Evolutionary conservation across 2,888 invertebrate genomes (phyloP), one percentile per base, ranked within the genome.

Genomic region (Drosophila nr. perissopoda): DNA sequence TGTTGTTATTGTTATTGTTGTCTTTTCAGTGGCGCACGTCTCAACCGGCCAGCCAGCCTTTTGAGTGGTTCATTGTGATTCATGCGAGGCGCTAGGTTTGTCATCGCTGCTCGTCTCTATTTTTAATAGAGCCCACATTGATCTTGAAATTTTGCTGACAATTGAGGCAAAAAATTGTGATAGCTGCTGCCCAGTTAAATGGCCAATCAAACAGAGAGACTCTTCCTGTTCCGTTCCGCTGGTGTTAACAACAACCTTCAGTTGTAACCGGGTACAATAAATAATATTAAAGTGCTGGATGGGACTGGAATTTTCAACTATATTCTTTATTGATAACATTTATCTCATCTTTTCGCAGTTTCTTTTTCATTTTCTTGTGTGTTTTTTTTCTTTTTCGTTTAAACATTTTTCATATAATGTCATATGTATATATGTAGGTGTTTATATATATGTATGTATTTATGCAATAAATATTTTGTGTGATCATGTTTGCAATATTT

Each of bases 301-400:
- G 16, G 8, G 8, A 49, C 65, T 74, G 81, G 85, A 90, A 90
- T 85, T 89, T 82, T 91, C 91, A 89, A 89, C 89, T 89, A 91
- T 89, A 89, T 82, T 90, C 82, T 89, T 89, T 89, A 89, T 89
- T 89, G 83, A 89, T 89, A 89, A 89, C 89, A 89, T 83, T 91
- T 88, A 74, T 83, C 76, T 74, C 67, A 64, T 72, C 81, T 78
- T 83, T 79, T 84, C 83, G 91, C 89, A 78, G 70, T 79, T 71
- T 74, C 21, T 76, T 57, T 36, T 76, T 54, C 8, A 27, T 25
- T 25, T 46, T 74, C 27, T 36, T 54, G 29, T 42, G 74, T 76
- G 52, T 72, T 16, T 46, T 69, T 63, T 57, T 31, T 49, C 21
- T 21, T 49, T 52, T 33, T 69, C 29, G 61, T 64, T 82, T 72